phyloP scores from a whole-genome alignment of 1,140 invertebrate species.

The Cepaea nemoralis region DNA sequence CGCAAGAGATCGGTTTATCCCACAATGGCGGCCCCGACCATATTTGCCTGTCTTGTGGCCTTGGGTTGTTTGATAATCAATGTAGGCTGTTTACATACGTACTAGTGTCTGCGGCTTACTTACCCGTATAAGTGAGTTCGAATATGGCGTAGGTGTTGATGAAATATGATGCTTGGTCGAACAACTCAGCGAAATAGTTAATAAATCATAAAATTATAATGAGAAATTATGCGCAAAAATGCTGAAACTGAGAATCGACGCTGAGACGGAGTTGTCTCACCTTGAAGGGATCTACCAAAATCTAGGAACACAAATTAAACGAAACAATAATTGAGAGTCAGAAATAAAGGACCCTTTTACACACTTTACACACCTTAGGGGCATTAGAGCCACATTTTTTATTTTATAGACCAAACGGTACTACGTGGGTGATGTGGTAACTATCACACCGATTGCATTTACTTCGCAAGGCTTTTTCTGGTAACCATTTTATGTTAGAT shows the following conservation, averaged over 20 bases:
- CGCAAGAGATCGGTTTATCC: conserved; percentile 32
- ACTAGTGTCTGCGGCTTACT: background rate
- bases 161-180: background rate
- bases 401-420: no score
- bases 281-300: background rate
- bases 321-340: conserved; percentile 7
- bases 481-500: no score
- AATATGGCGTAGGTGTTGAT: background rate
- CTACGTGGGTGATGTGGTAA: no score
- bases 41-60: background rate
- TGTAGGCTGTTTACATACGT: background rate
- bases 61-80: background rate
- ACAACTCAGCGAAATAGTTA: background rate
- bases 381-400: no score
- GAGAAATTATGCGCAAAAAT: conserved; percentile 26
- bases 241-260: conserved; percentile 22
- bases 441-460: no score
- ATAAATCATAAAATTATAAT: conserved; percentile 37
- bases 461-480: no score
- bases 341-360: no score
- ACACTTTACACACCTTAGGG: no score
- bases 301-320: background rate
- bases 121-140: no score
- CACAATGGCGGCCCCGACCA: background rate
- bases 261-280: background rate